These are phyloP conservation scores for Norana najaformis DNA, from an alignment of 2,888 invertebrate genomes.

Conservation along the genomic window DNA sequence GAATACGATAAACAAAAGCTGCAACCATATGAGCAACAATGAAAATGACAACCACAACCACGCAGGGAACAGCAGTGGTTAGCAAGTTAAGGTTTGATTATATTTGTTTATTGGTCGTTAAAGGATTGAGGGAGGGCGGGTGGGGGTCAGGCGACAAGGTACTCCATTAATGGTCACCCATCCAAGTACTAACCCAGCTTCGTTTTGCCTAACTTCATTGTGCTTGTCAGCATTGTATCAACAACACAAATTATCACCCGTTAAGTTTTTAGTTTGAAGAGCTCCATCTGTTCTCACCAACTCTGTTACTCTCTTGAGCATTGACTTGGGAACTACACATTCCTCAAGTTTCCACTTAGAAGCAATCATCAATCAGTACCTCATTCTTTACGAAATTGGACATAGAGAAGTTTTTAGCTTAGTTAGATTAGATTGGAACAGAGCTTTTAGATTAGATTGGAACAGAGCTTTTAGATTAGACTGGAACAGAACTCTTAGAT, in stretches of 20 bases:
- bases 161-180: background rate
- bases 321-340: background rate
- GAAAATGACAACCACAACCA: background rate
- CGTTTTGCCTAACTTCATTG: background rate
- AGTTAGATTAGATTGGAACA: background rate
- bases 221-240: background rate
- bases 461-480: constrained; percentile 48
- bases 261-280: too few species aligned
- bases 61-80: background rate
- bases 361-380: background rate
- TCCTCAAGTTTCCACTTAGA: too few species aligned
- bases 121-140: background rate
- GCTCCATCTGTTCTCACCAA: background rate
- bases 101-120: background rate
- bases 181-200: background rate
- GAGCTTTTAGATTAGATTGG: constrained; percentile 48
- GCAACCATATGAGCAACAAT: too few species aligned
- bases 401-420: background rate
- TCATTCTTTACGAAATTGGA: background rate
- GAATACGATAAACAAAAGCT: too few species aligned
- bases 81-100: background rate
- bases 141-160: background rate
- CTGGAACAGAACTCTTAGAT: constrained; percentile 48
- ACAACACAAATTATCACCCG: background rate
- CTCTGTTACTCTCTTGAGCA: background rate